These are phyloP conservation scores for Helogale parvula DNA, from an alignment of 2,113 vertebrate species.

Conservation along the genomic window DNA sequence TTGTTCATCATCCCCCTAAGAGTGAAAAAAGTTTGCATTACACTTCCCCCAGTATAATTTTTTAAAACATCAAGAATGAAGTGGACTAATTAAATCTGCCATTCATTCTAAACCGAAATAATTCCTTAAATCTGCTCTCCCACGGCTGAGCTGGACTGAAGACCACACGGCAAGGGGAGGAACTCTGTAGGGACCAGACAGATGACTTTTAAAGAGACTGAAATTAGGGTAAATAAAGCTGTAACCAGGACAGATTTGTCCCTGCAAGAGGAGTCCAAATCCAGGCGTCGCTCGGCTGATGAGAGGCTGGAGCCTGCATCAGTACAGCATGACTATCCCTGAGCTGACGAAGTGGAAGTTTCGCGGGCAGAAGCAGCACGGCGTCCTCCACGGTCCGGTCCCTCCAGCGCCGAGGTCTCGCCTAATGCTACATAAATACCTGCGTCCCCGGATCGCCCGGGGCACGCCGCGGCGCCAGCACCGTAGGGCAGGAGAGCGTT, in stretches of 20 bases:
- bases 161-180: slow-evolving; percentile 25
- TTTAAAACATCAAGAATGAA: neutral
- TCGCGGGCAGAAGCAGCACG: slow-evolving; percentile 29
- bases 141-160: neutral
- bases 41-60: neutral
- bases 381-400: slow-evolving; percentile 20
- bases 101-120: slow-evolving; percentile 30
- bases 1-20: neutral
- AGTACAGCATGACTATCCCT: neutral
- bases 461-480: slow-evolving; percentile 58
- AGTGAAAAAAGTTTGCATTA: slow-evolving; percentile 62
- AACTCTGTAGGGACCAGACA: slow-evolving; percentile 51
- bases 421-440: slow-evolving; percentile 74
- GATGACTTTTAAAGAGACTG: slow-evolving; percentile 52
- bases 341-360: slow-evolving; percentile 66
- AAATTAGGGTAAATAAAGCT: slow-evolving; percentile 61
- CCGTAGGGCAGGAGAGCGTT: neutral
- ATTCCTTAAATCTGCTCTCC: slow-evolving; percentile 55
- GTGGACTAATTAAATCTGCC: slow-evolving; percentile 21
- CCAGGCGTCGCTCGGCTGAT: neutral
- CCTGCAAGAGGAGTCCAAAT: slow-evolving; percentile 26
- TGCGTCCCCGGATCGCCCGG: slow-evolving; percentile 51
- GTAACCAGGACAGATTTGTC: slow-evolving; percentile 62
- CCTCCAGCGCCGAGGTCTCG: slow-evolving; percentile 61
- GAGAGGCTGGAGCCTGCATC: slow-evolving; percentile 10